Evolutionary conservation across 1,140 invertebrate genomes (phyloP).

Genomic region (Papilio polytes): DNA sequence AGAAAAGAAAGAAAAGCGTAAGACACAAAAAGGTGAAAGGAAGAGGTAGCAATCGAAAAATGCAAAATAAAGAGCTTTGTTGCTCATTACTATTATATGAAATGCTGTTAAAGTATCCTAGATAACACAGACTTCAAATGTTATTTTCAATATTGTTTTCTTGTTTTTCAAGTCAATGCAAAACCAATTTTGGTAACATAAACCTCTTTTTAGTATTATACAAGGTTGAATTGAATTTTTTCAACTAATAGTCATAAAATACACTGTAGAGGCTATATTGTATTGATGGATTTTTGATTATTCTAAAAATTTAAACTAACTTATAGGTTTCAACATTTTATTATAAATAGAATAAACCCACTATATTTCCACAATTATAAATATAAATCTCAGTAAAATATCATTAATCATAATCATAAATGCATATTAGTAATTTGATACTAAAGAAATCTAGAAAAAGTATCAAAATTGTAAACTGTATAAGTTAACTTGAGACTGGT

Average conservation of each 20-base stretch:
- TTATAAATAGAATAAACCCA: neutral
- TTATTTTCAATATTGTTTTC: neutral
- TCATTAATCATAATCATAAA: too few species aligned
- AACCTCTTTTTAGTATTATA: neutral
- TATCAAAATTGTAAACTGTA: too few species aligned
- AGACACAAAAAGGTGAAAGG: conserved; percentile 93
- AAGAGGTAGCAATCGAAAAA: conserved; percentile 88
- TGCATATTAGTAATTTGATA: too few species aligned
- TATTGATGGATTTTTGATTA: neutral
- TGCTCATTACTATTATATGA: conserved; percentile 30
- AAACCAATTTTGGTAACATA: neutral
- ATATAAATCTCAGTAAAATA: too few species aligned
- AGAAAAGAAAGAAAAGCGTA: conserved; percentile 95
- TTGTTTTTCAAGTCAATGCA: neutral
- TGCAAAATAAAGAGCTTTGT: conserved; percentile 39
- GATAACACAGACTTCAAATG: conserved; percentile 24
- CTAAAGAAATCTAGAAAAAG: too few species aligned
- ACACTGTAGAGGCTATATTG: neutral
- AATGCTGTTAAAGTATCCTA: conserved; percentile 46
- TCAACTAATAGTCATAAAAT: neutral
- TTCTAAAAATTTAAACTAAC: neutral
- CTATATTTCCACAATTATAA: too few species aligned
- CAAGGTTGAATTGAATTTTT: too few species aligned
- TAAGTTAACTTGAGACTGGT: too few species aligned
- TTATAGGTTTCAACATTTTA: neutral